Evolutionary conservation across 2,888 invertebrate genomes (phyloP).

Genomic region (Eupithecia inturbata): DNA sequence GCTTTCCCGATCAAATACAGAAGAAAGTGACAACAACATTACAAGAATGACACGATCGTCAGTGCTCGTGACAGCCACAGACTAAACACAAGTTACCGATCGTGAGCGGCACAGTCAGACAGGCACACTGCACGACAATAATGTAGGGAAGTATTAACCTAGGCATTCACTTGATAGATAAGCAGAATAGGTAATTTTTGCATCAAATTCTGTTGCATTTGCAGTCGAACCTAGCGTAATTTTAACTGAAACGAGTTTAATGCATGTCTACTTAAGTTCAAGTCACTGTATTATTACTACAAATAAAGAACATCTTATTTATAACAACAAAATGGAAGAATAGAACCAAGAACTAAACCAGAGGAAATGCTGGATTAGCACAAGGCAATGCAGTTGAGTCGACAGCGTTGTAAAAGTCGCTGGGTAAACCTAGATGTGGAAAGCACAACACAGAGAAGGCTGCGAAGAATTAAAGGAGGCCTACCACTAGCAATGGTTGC

Average conservation of each 20-base stretch:
- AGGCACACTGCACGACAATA: slow-evolving; percentile 30
- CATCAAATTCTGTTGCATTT: neutral
- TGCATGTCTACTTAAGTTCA: too few species aligned
- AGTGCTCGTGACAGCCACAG: slow-evolving; percentile 26
- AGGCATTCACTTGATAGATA: slow-evolving; percentile 18
- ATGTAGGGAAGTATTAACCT: slow-evolving; percentile 19
- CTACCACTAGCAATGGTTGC: neutral
- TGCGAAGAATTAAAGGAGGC: neutral
- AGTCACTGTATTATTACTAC: too few species aligned
- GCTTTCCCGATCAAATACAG: slow-evolving; percentile 2
- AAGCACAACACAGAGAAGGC: neutral
- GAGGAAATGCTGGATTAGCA: neutral
- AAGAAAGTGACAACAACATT: slow-evolving; percentile 40
- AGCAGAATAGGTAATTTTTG: slow-evolving; percentile 2
- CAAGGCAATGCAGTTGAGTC: neutral
- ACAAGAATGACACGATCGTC: slow-evolving; percentile 35
- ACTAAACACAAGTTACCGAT: slow-evolving; percentile 4
- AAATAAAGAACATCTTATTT: too few species aligned
- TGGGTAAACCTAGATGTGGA: neutral
- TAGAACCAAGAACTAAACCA: neutral
- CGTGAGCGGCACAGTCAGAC: slow-evolving; percentile 37
- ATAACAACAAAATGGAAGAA: neutral
- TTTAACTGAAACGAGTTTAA: too few species aligned
- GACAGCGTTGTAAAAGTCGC: neutral
- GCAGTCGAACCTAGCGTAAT: neutral